Evolutionary conservation across 2,888 invertebrate genomes (phyloP).

Genomic region (Apoda limacodes): DNA sequence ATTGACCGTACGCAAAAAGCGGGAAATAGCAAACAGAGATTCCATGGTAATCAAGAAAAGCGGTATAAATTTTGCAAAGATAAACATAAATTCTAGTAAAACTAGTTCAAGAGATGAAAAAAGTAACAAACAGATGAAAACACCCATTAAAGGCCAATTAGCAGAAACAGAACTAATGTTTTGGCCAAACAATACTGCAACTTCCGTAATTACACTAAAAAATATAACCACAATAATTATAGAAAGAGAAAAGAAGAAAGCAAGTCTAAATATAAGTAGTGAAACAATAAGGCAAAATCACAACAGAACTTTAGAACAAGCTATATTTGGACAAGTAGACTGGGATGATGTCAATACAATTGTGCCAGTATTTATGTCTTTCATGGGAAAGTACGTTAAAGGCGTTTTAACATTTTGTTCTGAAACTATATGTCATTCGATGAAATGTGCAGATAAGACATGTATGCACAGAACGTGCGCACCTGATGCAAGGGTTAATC

Average conservation of each 20-base stretch:
- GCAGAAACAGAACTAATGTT: conserved; percentile 40
- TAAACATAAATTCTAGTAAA: conserved; percentile 7
- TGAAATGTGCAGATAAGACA: conserved; percentile 47
- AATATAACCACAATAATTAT: conserved; percentile 46
- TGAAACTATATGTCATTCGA: conserved; percentile 45
- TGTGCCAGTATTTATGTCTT: conserved; percentile 49
- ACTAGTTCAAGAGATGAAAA: conserved; percentile 6
- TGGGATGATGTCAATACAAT: conserved; percentile 54
- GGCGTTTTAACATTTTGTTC: conserved; percentile 56
- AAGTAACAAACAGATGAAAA: conserved; percentile 6
- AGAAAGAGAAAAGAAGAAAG: conserved; percentile 43
- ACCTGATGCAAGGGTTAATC: conserved; percentile 41
- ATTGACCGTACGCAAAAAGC: conserved; percentile 29
- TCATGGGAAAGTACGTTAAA: conserved; percentile 54
- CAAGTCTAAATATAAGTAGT: conserved; percentile 41
- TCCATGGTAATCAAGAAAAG: conserved; percentile 1
- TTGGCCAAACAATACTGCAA: conserved; percentile 39
- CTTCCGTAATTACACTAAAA: conserved; percentile 22
- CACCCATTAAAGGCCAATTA: conserved; percentile 4
- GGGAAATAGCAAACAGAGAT: conserved; percentile 20
- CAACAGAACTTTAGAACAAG: conserved; percentile 40
- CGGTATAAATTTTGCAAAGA: conserved; percentile 7
- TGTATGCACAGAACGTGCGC: conserved; percentile 47
- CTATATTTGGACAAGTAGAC: conserved; percentile 51
- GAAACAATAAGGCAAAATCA: conserved; percentile 38